These are phyloP conservation scores for Tinea trinotella DNA, from an alignment of 2,888 invertebrate species.

Conservation along the genomic window DNA sequence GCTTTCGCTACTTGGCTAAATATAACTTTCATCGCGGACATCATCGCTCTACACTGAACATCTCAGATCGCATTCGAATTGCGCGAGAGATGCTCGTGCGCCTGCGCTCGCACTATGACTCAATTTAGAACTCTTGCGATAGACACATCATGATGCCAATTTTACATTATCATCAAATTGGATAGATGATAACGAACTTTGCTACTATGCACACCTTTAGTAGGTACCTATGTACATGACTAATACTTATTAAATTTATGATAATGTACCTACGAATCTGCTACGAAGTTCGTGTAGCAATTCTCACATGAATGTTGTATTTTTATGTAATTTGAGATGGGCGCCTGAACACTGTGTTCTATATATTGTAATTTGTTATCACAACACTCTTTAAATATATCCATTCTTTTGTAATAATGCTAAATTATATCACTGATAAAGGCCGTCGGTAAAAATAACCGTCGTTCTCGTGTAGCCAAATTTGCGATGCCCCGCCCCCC, in stretches of 20 bases:
- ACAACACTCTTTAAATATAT: no score
- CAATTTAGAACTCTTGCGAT: slow-evolving; percentile 42
- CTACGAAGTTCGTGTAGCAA: background rate
- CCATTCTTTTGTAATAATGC: background rate
- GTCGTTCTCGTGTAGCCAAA: slow-evolving; percentile 5
- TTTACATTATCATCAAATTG: slow-evolving; percentile 23
- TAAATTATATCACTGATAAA: background rate
- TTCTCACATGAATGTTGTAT: background rate
- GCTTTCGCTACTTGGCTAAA: slow-evolving; percentile 63
- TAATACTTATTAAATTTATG: background rate
- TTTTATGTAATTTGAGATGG: background rate
- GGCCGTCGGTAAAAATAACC: slow-evolving; percentile 10
- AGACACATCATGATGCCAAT: slow-evolving; percentile 30
- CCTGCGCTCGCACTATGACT: slow-evolving; percentile 31
- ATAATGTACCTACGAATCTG: background rate
- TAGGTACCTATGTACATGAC: background rate
- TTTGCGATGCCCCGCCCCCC: slow-evolving; percentile 45
- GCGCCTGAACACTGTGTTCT: no score
- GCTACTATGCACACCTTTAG: background rate
- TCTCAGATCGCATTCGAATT: slow-evolving; percentile 12
- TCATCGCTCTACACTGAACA: background rate
- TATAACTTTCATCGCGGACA: slow-evolving; percentile 26
- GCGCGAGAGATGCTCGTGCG: slow-evolving; percentile 21
- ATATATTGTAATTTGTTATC: no score
- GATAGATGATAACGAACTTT: slow-evolving; percentile 31